These are phyloP conservation scores for Clarias macrocephalus DNA, from an alignment of 2,113 vertebrate species.

Conservation along the genomic window DNA sequence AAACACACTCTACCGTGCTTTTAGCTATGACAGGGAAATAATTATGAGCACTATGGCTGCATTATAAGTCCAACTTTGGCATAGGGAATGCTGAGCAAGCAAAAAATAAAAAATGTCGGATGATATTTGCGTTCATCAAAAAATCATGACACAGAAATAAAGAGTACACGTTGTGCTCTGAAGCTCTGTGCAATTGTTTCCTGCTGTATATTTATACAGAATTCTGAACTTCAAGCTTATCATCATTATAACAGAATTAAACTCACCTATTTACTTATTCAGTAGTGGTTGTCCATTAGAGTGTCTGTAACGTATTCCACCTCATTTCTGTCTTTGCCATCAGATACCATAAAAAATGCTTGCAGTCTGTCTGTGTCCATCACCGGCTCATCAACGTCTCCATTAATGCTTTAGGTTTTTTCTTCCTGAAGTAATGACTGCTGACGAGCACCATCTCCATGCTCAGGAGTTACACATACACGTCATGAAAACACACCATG, in stretches of 20 bases:
- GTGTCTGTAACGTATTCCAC: background rate
- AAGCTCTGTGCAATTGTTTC: background rate
- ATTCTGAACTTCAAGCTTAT: background rate
- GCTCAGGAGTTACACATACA: constrained; percentile 6
- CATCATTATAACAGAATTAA: background rate
- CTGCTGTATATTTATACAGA: background rate
- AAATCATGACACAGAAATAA: background rate
- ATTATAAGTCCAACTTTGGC: background rate
- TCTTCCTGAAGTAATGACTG: constrained; percentile 19
- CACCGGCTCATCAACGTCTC: background rate
- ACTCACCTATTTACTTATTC: constrained; percentile 30
- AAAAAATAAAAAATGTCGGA: background rate
- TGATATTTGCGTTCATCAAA: background rate
- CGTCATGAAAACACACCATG: background rate
- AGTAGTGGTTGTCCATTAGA: constrained; percentile 17
- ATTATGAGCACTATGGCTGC: background rate
- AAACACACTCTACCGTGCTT: background rate
- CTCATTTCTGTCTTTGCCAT: background rate
- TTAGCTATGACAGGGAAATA: background rate
- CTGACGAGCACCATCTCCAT: constrained; percentile 16
- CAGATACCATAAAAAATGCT: background rate
- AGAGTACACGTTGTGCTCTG: background rate
- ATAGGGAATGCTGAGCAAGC: background rate
- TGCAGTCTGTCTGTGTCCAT: background rate
- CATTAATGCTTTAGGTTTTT: background rate